Evolutionary conservation across 2,888 invertebrate species (phyloP).

Genomic region (Malachius bipustulatus): DNA sequence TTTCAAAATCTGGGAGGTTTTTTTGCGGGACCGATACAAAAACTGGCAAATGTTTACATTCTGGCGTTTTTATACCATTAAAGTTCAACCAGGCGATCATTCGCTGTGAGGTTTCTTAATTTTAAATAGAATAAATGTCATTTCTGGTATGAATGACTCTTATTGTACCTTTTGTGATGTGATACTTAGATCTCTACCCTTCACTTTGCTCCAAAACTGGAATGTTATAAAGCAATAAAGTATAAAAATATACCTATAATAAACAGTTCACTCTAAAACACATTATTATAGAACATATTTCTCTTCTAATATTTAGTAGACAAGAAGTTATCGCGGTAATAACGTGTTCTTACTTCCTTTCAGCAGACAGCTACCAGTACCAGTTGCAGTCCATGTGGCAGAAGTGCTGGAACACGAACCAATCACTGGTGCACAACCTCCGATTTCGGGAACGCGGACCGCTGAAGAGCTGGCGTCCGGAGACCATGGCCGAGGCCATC

Average conservation of each 20-base stretch:
- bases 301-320: neutral
- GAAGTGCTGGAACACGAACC: slow-evolving; percentile 91
- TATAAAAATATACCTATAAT: neutral
- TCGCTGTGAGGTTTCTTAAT: too few species aligned
- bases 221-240: neutral
- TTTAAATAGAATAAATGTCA: too few species aligned
- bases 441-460: slow-evolving; percentile 87
- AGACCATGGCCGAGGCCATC: slow-evolving; percentile 91
- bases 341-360: slow-evolving; percentile 28
- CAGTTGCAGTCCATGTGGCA: slow-evolving; percentile 93
- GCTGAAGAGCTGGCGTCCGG: slow-evolving; percentile 85
- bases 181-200: neutral
- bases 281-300: slow-evolving; percentile 1
- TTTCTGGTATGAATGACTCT: too few species aligned
- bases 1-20: too few species aligned
- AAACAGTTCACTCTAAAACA: neutral
- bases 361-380: slow-evolving; percentile 91
- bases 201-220: neutral
- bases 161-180: too few species aligned
- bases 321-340: neutral
- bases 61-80: too few species aligned
- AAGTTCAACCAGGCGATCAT: too few species aligned
- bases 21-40: too few species aligned
- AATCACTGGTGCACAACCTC: slow-evolving; percentile 79
- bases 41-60: too few species aligned